Evolutionary conservation across 2,113 vertebrate genomes (phyloP).

Genomic region (Marmota flaviventris): DNA sequence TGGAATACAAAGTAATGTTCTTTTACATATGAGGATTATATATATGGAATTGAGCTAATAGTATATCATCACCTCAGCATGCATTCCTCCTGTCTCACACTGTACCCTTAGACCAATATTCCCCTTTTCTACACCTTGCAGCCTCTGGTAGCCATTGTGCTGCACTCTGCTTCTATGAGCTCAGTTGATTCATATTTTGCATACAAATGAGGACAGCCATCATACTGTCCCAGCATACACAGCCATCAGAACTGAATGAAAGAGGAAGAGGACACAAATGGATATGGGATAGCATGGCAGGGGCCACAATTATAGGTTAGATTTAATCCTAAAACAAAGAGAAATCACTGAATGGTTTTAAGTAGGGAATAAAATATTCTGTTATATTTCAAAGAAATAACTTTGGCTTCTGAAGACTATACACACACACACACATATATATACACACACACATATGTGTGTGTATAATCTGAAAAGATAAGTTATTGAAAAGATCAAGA

Average conservation of each 20-base stretch:
- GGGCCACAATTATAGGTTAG: neutral
- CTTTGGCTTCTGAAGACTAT: neutral
- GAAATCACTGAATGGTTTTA: neutral
- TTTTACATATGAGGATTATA: neutral
- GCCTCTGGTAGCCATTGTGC: neutral
- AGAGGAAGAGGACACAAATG: neutral
- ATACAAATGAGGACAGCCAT: no score
- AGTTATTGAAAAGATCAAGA: neutral
- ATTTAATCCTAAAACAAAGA: neutral
- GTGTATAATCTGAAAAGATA: neutral
- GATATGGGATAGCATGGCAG: neutral
- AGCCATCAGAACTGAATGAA: neutral
- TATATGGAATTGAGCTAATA: neutral
- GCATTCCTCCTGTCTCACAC: neutral
- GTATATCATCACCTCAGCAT: no score
- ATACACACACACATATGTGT: no score
- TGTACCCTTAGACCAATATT: neutral
- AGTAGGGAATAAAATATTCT: neutral
- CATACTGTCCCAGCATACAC: neutral
- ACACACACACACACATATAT: accelerated
- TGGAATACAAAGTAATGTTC: neutral
- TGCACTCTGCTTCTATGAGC: neutral
- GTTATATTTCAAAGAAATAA: neutral
- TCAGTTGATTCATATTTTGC: neutral
- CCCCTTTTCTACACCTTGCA: no score